These are phyloP conservation scores for Nipponacmea schrenckii DNA, from an alignment of 2,888 invertebrate genomes.

Conservation along the genomic window DNA sequence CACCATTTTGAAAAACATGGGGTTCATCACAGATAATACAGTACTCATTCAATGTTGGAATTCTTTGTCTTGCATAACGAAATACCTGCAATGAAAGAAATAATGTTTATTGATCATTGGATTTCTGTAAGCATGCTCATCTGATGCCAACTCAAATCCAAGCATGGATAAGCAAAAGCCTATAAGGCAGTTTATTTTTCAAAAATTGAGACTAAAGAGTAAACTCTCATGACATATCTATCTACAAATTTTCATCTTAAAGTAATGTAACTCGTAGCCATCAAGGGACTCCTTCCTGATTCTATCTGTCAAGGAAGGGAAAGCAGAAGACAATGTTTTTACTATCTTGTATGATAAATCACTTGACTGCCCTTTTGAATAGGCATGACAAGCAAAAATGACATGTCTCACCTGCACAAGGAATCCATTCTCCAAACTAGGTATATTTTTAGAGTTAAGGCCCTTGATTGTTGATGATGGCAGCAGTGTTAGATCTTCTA, in stretches of 20 bases:
- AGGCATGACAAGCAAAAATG: no score
- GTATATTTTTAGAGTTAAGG: conserved; percentile 46
- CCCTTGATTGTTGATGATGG: conserved; percentile 45
- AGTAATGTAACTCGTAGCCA: no score
- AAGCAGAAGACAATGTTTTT: no score
- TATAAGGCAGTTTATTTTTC: background rate
- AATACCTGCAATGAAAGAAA: conserved; percentile 47
- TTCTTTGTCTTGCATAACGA: conserved; percentile 53
- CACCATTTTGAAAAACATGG: conserved; percentile 62
- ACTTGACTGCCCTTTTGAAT: no score
- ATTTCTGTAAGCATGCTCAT: no score
- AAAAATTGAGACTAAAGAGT: background rate
- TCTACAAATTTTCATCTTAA: no score
- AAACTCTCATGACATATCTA: background rate
- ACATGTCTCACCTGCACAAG: conserved; percentile 38
- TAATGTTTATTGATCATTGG: background rate
- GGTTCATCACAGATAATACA: conserved; percentile 64
- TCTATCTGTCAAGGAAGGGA: no score
- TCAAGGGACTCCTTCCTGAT: no score
- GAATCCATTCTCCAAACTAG: conserved; percentile 46
- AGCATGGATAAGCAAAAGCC: background rate
- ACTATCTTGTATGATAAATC: no score
- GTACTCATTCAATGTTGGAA: conserved; percentile 60
- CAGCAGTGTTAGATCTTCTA: conserved; percentile 37
- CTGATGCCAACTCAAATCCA: no score